Base-by-base conservation (phyloP, 2,797 vertebrate genomes). In the Pteronotus mesoamericanus region DNA sequence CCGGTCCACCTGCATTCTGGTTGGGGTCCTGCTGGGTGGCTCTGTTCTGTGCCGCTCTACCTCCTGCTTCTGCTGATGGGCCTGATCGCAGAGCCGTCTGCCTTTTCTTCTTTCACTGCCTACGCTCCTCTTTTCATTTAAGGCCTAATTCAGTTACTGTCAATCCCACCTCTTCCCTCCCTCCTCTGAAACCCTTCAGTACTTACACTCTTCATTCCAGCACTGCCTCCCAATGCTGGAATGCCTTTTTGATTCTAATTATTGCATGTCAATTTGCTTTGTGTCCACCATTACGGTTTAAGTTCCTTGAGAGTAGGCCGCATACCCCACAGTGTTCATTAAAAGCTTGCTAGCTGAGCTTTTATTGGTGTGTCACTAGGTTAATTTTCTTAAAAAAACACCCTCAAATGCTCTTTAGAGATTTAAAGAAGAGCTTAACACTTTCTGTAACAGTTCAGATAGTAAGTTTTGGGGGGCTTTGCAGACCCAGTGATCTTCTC, bases 331-430 rank as follows among this genome's bases (percentile, higher is more conserved):
- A 32, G 29, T 57, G 34, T 83, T 92, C 72, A 64, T 4, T 92
- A 92, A 95, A 71, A 72, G 32, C n/a, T 74, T 94, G 29, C n/a
- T 61, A 83, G 34, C 37, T 90, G 8, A 90, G 42, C 94, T 92
- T 86, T 87, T 74, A 48, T 64, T 32, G n/a, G 4, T 69, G 12
- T 26, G n/a, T 7, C 69, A 26, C 80, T 61, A 61, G 42, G 71
- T 42, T 69, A 84, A 22, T 66, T 48, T n/a, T n/a, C n/a, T n/a
- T 4, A 46, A 29, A 66, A 59, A 32, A 51, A 53, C 19, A 37
- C 22, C 29, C 32, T 46, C 21, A 93, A 55, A 53, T 53, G 3
- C 39, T 89, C 32, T 42, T 51, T 66, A 89, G 44, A 80, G 26
- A 37, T 51, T 86, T 75, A 75, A 77, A 85, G 32, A 83, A 57